Evolutionary conservation across 2,888 invertebrate genomes (phyloP), one percentile per base, ranked within the genome.

Genomic region (Lutraria lutraria): DNA sequence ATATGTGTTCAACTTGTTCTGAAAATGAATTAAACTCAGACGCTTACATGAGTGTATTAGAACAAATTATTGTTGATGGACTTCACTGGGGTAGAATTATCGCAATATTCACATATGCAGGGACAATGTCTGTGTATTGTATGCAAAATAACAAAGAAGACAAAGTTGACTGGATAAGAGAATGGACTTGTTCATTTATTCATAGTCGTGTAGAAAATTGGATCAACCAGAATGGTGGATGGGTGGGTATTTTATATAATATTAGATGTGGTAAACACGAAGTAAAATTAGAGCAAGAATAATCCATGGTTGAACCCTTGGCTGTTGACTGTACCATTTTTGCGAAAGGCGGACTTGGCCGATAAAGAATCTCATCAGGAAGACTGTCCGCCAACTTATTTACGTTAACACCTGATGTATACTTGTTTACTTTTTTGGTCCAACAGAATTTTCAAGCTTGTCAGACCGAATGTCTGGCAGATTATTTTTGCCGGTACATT

Each of bases 1-100:
- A 95, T 60, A 95, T 96, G 95, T 89, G 85, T 72, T 63, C 52
- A 34, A 19, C 68, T 34, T 90, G 81, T 53, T 56, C 81, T 34
- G 80, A 83, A 12, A 53, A 84, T 52, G 89, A 95, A 85, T 93
- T 96, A 15, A 95, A 94, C 13, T 93, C 93, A 13, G 92, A 93
- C 29, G 96, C 94, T 86, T 96, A 96, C 88, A 92, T 92, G 16
- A 95, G 95, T 16, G 96, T 97, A n/a, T 95, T 96, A 54, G 94
- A 95, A 83, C 96, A 97, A 88, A 90, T 96, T 52, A 96, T 97
- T 91, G 92, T 90, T 82, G 96, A 96, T 86, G 96, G 96, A 34
- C 94, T 97, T 16, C 96, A 96, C 90, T 97, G 97, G 97, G 96
- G 96, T 0, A 89, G 96, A 53, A 93, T 96, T 53, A 95, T 96